Conservation (phyloP, 2,113 vertebrate species). For the Coregonus clupeaformis region DNA sequence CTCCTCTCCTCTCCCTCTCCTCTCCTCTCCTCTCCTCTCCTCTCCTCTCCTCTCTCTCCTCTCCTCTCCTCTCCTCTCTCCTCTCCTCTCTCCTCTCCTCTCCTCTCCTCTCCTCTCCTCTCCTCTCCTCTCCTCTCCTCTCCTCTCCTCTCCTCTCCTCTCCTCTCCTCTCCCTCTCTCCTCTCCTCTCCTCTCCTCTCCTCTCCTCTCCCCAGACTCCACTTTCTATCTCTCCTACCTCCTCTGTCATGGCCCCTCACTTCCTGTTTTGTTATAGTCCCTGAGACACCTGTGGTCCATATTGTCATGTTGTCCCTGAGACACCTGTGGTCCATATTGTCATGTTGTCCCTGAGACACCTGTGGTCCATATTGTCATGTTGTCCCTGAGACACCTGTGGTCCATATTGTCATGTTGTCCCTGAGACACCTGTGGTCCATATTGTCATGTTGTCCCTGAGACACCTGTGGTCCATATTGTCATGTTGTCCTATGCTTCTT, state of each 20-base stretch:
- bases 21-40: not conserved
- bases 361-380: not conserved
- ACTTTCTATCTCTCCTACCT: too few relatives aligned
- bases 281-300: not conserved
- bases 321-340: too few relatives aligned
- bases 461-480: not conserved
- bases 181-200: too few relatives aligned
- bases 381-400: not conserved
- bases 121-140: not conserved
- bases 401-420: too few relatives aligned
- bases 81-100: not conserved
- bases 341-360: too few relatives aligned
- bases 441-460: too few relatives aligned
- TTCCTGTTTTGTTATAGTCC: not conserved
- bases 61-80: not conserved
- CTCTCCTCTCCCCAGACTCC: too few relatives aligned
- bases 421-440: too few relatives aligned
- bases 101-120: not conserved
- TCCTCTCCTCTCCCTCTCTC: too few relatives aligned
- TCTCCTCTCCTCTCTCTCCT: not conserved
- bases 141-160: not conserved
- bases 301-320: not conserved
- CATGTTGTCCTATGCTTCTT: conserved; percentile 3
- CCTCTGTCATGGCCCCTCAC: not conserved
- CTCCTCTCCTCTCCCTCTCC: conserved; percentile 39